Evolutionary conservation across 2,797 vertebrate species (phyloP), one percentile per base, ranked within the genome.

Genomic region (Rousettus madagascariensis): DNA sequence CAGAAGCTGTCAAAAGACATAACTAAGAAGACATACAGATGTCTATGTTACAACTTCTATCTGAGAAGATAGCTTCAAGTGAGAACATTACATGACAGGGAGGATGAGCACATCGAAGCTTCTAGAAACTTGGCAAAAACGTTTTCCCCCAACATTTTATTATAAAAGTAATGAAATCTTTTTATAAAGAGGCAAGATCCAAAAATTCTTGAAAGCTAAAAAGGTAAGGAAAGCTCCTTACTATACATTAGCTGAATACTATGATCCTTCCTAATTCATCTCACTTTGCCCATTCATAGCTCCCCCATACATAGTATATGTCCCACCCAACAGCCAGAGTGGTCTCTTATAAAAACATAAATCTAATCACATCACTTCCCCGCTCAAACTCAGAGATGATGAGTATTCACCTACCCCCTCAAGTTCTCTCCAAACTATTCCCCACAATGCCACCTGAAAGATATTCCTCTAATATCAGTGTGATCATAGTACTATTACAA

Each of bases 381-480:
- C 65, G 43, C 46, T 84, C 51, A 84, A 74, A 80, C 36, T 84
- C 71, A 68, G 90, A 87, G 69, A 85, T 55, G 36, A 41, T 8
- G 3, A 71, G 30, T 10, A 66, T 13, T 57, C 38, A 41, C 13
- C 8, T 30, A 26, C 28, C 3, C 83, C 20, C 13, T 90, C 49
- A 33, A 24, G 26, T 38, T 46, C 53, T 30, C 38, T 79, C 30
- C 41, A 80, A 75, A 61, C 41, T 30, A 74, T 28, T 49, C 80
- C 46, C 65, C 66, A 20, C 38, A 9, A 38, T 20, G n/a, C 10
- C 17, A 26, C 26, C 22, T 8, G 49, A 49, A 72, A 63, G 15
- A 61, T 22, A 72, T 5, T 55, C 49, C 30, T 86, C 68, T 78
- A 74, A 30, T 28, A 53, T 8, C 63, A 36, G n/a, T 36, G 57